Percentiles rank a stretch among this genome's conserved stretches.
Conservation (phyloP, 2,113 vertebrate genomes). For the Panthera tigris region DNA sequence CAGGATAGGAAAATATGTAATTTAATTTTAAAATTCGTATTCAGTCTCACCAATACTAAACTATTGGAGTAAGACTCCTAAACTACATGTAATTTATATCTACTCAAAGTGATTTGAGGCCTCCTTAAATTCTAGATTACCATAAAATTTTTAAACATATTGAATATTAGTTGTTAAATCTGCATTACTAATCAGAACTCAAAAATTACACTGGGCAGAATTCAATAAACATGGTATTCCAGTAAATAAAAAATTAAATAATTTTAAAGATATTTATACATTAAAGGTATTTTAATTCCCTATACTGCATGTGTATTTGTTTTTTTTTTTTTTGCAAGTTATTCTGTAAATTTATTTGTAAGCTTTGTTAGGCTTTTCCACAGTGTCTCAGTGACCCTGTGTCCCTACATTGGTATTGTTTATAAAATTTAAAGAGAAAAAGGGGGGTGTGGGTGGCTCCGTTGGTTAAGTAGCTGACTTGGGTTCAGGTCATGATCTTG, state of each 20-base stretch:
- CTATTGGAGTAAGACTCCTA: not conserved
- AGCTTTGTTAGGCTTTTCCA: not conserved
- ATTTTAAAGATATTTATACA: not conserved
- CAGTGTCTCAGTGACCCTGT: not conserved
- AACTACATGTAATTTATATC: not conserved
- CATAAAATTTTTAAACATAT: not conserved
- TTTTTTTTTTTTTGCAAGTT: not conserved
- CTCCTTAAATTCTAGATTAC: not conserved
- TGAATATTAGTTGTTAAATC: not conserved
- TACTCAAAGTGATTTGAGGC: not conserved
- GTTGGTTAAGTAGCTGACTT: too few species aligned
- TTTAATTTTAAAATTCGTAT: slow-evolving; percentile 30
- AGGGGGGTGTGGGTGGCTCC: too few species aligned
- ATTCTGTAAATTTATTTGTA: not conserved
- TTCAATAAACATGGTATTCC: not conserved
- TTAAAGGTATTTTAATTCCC: not conserved
- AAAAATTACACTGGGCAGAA: not conserved
- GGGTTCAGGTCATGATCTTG: too few species aligned
- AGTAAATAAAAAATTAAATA: not conserved
- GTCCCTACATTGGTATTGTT: not conserved
- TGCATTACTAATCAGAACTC: not conserved
- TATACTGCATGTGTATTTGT: not conserved
- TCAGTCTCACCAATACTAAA: not conserved
- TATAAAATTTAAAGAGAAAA: not conserved
- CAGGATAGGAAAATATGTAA: not conserved